Conservation (phyloP, 2,888 invertebrate species). For the Salticus scenicus region DNA sequence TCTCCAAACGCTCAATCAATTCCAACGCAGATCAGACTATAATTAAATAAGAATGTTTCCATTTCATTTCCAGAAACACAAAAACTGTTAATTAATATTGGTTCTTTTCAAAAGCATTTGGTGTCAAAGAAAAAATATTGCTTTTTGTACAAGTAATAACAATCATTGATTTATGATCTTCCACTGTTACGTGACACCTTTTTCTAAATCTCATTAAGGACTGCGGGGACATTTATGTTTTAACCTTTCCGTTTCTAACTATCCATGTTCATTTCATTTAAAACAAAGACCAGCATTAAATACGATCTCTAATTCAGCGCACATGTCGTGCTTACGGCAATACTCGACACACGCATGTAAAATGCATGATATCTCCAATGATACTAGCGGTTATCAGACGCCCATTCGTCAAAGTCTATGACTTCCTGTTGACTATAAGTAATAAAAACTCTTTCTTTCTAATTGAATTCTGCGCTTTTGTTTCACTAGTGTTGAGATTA, state of each 20-base stretch:
- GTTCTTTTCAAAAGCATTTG: too few relatives aligned
- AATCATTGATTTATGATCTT: too few relatives aligned
- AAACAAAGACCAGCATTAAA: background rate
- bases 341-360: conserved; percentile 40
- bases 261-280: conserved; percentile 17
- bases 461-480: conserved; percentile 53
- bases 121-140: too few relatives aligned
- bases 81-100: too few relatives aligned
- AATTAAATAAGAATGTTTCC: too few relatives aligned
- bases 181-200: too few relatives aligned
- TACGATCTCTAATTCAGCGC: background rate
- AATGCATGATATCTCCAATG: conserved; percentile 25
- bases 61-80: too few relatives aligned
- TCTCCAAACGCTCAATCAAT: too few relatives aligned
- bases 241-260: background rate
- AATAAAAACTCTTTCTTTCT: conserved; percentile 55
- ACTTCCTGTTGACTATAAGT: conserved; percentile 61
- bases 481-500: conserved; percentile 19
- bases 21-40: too few relatives aligned
- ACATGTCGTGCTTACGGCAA: conserved; percentile 36
- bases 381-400: conserved; percentile 4
- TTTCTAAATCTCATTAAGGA: background rate
- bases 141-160: too few relatives aligned
- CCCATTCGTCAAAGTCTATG: conserved; percentile 47
- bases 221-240: background rate